These are phyloP conservation scores for Dione vanillae DNA, from an alignment of 2,888 invertebrate genomes.

Conservation along the genomic window DNA sequence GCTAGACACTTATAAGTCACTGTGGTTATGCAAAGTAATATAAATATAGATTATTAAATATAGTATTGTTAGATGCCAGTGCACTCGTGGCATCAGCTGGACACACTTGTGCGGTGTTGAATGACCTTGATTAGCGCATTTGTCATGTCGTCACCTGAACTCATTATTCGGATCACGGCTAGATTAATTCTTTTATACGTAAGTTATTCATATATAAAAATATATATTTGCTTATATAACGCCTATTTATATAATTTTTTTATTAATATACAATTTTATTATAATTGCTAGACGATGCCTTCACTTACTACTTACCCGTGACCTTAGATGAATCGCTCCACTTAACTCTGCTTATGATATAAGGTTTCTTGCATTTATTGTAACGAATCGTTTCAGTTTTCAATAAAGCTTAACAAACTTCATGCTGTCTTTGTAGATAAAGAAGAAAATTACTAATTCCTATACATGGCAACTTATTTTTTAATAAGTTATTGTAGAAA, in stretches of 20 bases:
- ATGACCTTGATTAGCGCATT: constrained; percentile 55
- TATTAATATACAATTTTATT: constrained; percentile 1
- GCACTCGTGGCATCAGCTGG: constrained; percentile 40
- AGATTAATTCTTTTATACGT: constrained; percentile 59
- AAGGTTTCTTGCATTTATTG: constrained; percentile 5
- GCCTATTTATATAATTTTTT: neutral
- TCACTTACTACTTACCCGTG: neutral
- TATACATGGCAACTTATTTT: too few relatives aligned
- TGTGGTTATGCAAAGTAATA: constrained; percentile 32
- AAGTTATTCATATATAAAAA: constrained; percentile 50
- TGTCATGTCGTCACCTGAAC: constrained; percentile 59
- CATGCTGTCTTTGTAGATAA: neutral
- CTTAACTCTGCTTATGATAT: constrained; percentile 16
- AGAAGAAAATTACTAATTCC: neutral
- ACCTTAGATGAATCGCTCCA: constrained; percentile 14
- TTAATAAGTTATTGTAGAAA: too few relatives aligned
- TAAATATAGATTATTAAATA: constrained; percentile 34
- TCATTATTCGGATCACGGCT: constrained; percentile 55
- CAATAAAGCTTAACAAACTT: neutral
- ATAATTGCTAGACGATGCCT: constrained; percentile 7
- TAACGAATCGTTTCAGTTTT: neutral
- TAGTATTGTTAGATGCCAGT: constrained; percentile 44
- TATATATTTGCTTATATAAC: neutral
- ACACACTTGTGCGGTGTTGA: constrained; percentile 61
- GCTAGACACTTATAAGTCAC: constrained; percentile 18